Evolutionary conservation across 2,113 vertebrate genomes (phyloP), one percentile per base, ranked within the genome.

Genomic region (Gymnobelideus leadbeateri): DNA sequence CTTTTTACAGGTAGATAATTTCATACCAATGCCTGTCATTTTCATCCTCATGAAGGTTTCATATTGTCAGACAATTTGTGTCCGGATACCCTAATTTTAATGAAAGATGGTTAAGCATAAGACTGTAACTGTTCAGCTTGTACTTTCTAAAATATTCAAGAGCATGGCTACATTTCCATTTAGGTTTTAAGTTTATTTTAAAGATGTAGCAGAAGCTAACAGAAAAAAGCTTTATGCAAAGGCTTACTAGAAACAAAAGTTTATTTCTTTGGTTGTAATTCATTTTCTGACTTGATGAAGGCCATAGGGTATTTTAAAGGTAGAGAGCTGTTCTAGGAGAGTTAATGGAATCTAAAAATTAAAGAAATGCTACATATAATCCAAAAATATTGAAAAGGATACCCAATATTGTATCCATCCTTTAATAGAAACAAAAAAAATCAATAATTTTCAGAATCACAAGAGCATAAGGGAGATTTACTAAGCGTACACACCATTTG

Each of bases 301-400:
- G 11, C 47, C 26, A 31, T 90, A 92, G 95, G 90, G 16, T 94
- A 95, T 97, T 97, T 97, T 96, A 89, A 94, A 97, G 97, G 95
- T 95, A 95, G 46, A 92, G 37, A 21, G n/a, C 68, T 94, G 68
- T 97, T 97, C 61, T 90, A 96, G 96, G 96, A 96, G 96, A 97
- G 92, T 96, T 97, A 97, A 96, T 97, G 93, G 90, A 97, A 96
- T 95, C 93, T 97, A 97, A 96, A 97, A 96, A 96, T 97, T 96
- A 98, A 96, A 96, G 94, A 95, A 96, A 91, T 28, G 89, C 93
- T 94, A 96, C 97, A 97, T 97, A 95, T 94, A 98, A 96, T 96
- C 92, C 94, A 97, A 97, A 84, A 97, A 94, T 98, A 91, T 97
- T 96, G 95, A 94, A 97, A 97, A 94, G 50, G 43, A 52, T 93